phyloP scores from a whole-genome alignment of 2,888 invertebrate genomes.

The Diloba caeruleocephala region DNA sequence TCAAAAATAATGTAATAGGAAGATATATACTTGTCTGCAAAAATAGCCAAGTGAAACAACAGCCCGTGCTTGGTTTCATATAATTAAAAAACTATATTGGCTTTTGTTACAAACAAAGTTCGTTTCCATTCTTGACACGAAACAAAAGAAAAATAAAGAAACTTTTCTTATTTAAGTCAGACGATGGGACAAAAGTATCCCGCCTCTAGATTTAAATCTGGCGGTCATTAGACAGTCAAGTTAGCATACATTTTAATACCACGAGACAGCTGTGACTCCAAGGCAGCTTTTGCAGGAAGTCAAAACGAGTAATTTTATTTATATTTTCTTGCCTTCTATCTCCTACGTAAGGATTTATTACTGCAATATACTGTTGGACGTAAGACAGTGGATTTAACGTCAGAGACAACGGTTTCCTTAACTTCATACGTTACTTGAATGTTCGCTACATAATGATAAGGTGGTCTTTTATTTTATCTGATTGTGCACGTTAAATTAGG shows the following conservation, averaged over 20 bases:
- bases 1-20: no score
- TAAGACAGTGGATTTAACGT: slow-evolving; percentile 63
- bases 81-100: slow-evolving; percentile 47
- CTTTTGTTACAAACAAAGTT: slow-evolving; percentile 44
- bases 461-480: no score
- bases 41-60: no score
- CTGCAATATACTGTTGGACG: slow-evolving; percentile 70
- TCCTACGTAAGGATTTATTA: slow-evolving; percentile 72
- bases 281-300: slow-evolving; percentile 68
- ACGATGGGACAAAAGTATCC: slow-evolving; percentile 66
- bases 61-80: no score
- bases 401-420: slow-evolving; percentile 61
- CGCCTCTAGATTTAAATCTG: slow-evolving; percentile 76
- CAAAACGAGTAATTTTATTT: slow-evolving; percentile 77
- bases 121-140: slow-evolving; percentile 44
- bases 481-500: no score
- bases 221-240: slow-evolving; percentile 78
- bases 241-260: slow-evolving; percentile 84
- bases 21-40: no score
- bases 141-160: slow-evolving; percentile 66
- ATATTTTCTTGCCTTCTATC: slow-evolving; percentile 69
- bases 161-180: slow-evolving; percentile 77
- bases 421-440: slow-evolving; percentile 48
- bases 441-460: slow-evolving; percentile 33
- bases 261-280: slow-evolving; percentile 71